These are phyloP conservation scores for Pterobdella sp. DNA, from an alignment of 2,888 invertebrate genomes.

Conservation along the genomic window DNA sequence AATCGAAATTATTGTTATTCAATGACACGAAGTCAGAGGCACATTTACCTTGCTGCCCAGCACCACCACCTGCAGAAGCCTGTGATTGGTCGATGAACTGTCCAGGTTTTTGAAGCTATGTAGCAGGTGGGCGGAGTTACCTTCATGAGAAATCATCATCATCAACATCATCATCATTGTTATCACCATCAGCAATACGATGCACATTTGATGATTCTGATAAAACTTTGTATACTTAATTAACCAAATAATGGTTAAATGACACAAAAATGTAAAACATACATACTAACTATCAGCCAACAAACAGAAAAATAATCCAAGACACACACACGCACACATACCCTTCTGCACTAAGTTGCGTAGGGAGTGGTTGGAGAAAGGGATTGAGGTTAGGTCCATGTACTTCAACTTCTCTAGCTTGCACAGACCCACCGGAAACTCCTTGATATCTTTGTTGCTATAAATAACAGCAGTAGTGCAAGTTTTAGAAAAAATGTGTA, in stretches of 20 bases:
- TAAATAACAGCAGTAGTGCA: not conserved
- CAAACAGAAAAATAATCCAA: too few species aligned
- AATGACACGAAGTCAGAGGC: not conserved
- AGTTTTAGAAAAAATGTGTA: not conserved
- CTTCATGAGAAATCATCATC: not conserved
- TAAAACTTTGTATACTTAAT: too few species aligned
- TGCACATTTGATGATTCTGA: not conserved
- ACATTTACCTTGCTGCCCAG: not conserved
- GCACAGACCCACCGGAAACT: not conserved
- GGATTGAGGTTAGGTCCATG: not conserved
- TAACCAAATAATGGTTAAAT: too few species aligned
- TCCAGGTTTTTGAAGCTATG: not conserved
- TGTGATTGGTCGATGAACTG: not conserved
- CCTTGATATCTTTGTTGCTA: not conserved
- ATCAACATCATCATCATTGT: not conserved
- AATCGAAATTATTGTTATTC: not conserved
- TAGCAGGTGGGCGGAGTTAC: not conserved
- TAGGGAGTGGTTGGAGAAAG: not conserved
- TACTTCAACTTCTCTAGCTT: not conserved
- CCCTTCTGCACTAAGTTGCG: not conserved
- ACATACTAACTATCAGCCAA: too few species aligned
- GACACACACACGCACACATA: too few species aligned
- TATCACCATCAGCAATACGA: not conserved
- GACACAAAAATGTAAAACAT: too few species aligned
- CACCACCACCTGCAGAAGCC: not conserved